Conservation (phyloP, 2,888 invertebrate genomes). For the Polydrusus tereticollis region DNA sequence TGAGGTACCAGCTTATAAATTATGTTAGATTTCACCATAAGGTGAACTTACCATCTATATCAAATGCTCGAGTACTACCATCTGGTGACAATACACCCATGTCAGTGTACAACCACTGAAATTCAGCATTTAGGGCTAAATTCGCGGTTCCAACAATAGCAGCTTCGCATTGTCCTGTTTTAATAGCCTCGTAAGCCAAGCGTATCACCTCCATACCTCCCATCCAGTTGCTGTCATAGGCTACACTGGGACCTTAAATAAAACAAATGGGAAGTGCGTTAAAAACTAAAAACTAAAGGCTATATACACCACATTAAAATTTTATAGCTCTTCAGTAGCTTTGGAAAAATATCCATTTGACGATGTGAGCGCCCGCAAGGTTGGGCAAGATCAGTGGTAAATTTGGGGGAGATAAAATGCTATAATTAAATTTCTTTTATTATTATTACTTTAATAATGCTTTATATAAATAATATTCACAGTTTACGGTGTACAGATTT, state of each 20-base stretch:
- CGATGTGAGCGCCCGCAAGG: no score
- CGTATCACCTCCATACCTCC: conserved; percentile 78
- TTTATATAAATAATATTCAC: no score
- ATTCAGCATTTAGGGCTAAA: conserved; percentile 75
- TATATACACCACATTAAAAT: no score
- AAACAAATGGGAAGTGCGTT: background rate
- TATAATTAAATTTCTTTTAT: no score
- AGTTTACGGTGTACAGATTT: no score
- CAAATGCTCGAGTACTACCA: conserved; percentile 76
- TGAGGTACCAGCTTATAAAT: no score
- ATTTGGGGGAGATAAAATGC: no score
- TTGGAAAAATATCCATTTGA: no score
- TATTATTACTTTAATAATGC: no score
- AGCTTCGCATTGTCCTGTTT: conserved; percentile 88
- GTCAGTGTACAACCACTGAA: conserved; percentile 74
- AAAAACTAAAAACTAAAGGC: background rate
- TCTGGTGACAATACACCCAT: conserved; percentile 74
- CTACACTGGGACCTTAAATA: conserved; percentile 69
- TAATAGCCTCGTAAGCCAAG: conserved; percentile 79
- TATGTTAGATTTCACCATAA: background rate
- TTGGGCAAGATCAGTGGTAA: no score
- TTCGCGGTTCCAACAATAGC: conserved; percentile 93
- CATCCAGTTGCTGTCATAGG: conserved; percentile 77
- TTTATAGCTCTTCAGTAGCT: no score
- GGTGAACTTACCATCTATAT: conserved; percentile 70